phyloP scores from a whole-genome alignment of 2,113 vertebrate species.

The Girardinichthys multiradiatus region DNA sequence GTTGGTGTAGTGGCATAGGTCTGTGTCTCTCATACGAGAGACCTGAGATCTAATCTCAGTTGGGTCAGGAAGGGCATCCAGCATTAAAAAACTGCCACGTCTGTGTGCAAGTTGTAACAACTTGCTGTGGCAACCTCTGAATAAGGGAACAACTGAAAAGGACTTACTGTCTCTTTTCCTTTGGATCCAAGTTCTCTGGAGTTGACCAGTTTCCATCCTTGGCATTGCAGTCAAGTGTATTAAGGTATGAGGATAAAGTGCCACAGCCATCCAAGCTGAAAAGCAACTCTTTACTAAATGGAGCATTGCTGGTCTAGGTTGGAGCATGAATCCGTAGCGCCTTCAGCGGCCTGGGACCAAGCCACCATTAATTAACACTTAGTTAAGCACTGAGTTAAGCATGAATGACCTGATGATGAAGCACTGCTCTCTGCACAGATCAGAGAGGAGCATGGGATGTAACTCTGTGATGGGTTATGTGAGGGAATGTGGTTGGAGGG shows the following conservation, averaged over 20 bases:
- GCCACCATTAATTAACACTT: constrained; percentile 68
- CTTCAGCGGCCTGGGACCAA: constrained; percentile 32
- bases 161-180: background rate
- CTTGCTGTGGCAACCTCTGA: too few species aligned
- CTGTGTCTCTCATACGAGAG: too few species aligned
- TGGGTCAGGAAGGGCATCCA: too few species aligned
- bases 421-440: constrained; percentile 10
- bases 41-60: too few species aligned
- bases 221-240: constrained; percentile 52
- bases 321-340: constrained; percentile 33
- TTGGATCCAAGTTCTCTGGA: constrained; percentile 38
- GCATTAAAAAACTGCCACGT: too few species aligned
- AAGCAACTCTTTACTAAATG: constrained; percentile 33
- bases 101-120: too few species aligned
- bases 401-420: constrained; percentile 59
- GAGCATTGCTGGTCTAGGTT: background rate
- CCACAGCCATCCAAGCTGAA: constrained; percentile 50
- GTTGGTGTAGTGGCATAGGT: too few species aligned
- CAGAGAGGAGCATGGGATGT: constrained; percentile 10
- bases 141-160: too few species aligned
- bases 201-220: constrained; percentile 53
- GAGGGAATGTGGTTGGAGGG: constrained; percentile 37
- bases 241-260: constrained; percentile 59
- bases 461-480: constrained; percentile 20
- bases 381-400: constrained; percentile 69